Conservation (phyloP, 2,113 vertebrate species). For the Columba janthina region DNA sequence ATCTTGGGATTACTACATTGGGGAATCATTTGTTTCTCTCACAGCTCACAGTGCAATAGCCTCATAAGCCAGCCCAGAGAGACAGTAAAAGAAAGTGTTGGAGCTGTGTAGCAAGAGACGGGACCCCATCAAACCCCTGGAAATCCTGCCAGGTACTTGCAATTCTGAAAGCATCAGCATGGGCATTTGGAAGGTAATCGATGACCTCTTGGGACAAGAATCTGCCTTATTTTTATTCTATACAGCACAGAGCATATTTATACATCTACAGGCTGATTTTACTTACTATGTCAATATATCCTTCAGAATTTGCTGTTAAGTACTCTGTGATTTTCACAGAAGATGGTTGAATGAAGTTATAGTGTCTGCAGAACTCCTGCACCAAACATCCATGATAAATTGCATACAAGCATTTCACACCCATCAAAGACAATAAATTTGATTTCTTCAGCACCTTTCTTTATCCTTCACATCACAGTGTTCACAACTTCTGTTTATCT, state of each 20-base stretch:
- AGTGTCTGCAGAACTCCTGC: neutral
- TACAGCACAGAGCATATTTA: neutral
- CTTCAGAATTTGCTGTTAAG: neutral
- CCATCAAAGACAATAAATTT: neutral
- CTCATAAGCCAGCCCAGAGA: neutral
- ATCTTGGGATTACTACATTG: neutral
- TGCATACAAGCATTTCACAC: neutral
- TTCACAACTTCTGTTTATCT: neutral
- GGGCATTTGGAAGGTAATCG: neutral
- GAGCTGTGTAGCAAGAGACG: neutral
- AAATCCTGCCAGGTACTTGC: neutral
- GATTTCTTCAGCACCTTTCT: neutral
- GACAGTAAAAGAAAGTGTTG: neutral
- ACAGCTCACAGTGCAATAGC: neutral
- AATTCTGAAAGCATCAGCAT: neutral
- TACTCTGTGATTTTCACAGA: neutral
- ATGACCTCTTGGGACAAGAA: neutral
- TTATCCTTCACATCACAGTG: neutral
- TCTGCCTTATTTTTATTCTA: neutral
- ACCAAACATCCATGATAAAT: neutral
- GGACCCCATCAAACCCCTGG: neutral
- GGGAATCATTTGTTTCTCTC: neutral
- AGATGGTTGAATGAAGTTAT: neutral
- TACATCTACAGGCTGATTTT: neutral
- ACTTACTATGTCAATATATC: neutral